phyloP scores from a whole-genome alignment of 1,140 invertebrate species.

The Tachypleus tridentatus region DNA sequence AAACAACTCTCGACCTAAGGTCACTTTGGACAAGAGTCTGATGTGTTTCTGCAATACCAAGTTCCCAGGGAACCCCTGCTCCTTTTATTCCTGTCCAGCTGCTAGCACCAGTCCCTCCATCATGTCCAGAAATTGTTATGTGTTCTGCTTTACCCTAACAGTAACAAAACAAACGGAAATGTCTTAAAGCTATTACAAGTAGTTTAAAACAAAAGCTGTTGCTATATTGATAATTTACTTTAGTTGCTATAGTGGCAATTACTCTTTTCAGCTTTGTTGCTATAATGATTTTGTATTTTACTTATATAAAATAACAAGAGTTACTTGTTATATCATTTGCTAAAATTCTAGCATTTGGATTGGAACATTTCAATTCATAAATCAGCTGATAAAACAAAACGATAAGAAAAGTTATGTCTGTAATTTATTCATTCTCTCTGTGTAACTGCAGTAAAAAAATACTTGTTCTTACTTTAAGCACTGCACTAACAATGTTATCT shows the following conservation, averaged over 20 bases:
- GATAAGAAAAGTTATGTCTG: background rate
- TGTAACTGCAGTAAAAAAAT: too few species aligned
- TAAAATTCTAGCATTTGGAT: slow-evolving; percentile 87
- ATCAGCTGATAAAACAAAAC: slow-evolving; percentile 51
- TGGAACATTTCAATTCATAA: slow-evolving; percentile 96
- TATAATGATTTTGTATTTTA: too few species aligned
- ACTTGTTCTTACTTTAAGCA: too few species aligned
- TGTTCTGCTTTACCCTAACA: slow-evolving; percentile 89
- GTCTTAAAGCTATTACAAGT: background rate
- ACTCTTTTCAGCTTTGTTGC: too few species aligned
- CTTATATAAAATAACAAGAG: too few species aligned
- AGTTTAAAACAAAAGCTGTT: too few species aligned
- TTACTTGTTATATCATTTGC: slow-evolving; percentile 51
- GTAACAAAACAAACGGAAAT: background rate
- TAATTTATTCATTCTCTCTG: too few species aligned
- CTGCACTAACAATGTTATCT: too few species aligned
- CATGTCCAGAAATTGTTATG: slow-evolving; percentile 96
- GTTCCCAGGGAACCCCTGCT: slow-evolving; percentile 93
- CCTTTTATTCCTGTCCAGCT: slow-evolving; percentile 91
- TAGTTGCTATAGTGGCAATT: too few species aligned
- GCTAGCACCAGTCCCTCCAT: slow-evolving; percentile 94
- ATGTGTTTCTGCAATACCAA: slow-evolving; percentile 94
- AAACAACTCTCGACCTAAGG: slow-evolving; percentile 78
- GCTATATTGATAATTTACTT: too few species aligned
- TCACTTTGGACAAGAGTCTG: slow-evolving; percentile 90